phyloP scores from a whole-genome alignment of 2,113 vertebrate genomes.

The Camelus bactrianus region DNA sequence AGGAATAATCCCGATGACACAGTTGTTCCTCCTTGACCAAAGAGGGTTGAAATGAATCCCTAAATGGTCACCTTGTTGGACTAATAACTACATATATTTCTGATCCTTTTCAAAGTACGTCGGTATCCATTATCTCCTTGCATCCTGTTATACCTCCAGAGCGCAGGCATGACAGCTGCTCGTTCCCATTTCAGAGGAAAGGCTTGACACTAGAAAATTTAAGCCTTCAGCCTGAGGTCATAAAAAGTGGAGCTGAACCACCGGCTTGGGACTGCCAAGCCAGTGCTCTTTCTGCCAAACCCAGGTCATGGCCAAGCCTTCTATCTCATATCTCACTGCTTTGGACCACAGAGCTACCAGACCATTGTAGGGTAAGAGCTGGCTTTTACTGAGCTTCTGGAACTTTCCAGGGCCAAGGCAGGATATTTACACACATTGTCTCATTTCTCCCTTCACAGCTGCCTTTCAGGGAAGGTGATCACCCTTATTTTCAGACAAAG shows the following conservation, averaged over 20 bases:
- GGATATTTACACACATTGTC: no score
- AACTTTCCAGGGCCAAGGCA: background rate
- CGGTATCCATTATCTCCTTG: background rate
- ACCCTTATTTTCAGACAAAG: background rate
- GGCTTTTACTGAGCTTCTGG: background rate
- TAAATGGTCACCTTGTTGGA: background rate
- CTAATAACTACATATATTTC: background rate
- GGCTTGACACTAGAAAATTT: background rate
- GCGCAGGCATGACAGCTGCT: background rate
- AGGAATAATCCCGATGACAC: background rate
- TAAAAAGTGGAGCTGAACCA: background rate
- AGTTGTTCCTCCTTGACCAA: background rate
- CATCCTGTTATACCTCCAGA: background rate
- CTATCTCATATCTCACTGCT: background rate
- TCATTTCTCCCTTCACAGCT: background rate
- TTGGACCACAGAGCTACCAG: background rate
- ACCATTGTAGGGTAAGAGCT: background rate
- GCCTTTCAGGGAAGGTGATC: background rate
- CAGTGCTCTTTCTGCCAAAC: background rate
- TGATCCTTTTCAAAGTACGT: background rate
- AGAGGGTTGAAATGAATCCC: background rate
- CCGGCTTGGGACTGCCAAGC: background rate
- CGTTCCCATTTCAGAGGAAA: background rate
- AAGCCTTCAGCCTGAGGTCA: background rate
- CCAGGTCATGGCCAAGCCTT: background rate